These are phyloP conservation scores for Crotalus helleri DNA, from an alignment of 2,113 vertebrate genomes.

Conservation along the genomic window DNA sequence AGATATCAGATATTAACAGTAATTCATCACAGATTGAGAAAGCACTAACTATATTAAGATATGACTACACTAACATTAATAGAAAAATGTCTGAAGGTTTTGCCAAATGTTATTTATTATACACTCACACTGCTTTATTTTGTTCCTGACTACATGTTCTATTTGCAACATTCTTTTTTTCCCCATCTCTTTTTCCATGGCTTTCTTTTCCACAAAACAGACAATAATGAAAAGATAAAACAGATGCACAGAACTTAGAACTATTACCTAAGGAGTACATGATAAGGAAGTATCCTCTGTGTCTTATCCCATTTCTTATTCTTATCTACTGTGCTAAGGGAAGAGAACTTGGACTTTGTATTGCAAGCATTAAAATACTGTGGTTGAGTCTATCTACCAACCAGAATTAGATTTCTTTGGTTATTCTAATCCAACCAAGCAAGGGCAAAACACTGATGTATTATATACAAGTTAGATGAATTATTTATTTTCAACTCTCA, in stretches of 20 bases:
- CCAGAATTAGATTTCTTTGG: neutral
- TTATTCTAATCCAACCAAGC: neutral
- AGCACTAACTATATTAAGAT: no score
- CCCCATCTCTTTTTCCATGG: neutral
- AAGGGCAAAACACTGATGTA: neutral
- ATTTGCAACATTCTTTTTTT: neutral
- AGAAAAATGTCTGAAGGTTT: neutral
- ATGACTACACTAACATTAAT: neutral
- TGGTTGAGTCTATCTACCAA: neutral
- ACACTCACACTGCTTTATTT: neutral
- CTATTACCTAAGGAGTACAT: neutral
- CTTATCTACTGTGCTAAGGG: neutral
- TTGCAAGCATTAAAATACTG: neutral
- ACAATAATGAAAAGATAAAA: neutral
- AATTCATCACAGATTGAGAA: no score
- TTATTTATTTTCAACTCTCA: neutral
- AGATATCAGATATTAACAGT: no score
- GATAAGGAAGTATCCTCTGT: neutral
- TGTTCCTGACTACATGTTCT: neutral
- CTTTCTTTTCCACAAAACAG: neutral
- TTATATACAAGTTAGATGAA: neutral
- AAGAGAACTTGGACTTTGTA: neutral
- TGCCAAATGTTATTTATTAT: neutral
- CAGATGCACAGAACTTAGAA: neutral
- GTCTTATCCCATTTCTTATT: neutral